Percentiles rank a stretch among this genome's conserved stretches.
These are phyloP conservation scores for Pempheris klunzingeri DNA, from an alignment of 2,797 vertebrate genomes.

Conservation along the genomic window DNA sequence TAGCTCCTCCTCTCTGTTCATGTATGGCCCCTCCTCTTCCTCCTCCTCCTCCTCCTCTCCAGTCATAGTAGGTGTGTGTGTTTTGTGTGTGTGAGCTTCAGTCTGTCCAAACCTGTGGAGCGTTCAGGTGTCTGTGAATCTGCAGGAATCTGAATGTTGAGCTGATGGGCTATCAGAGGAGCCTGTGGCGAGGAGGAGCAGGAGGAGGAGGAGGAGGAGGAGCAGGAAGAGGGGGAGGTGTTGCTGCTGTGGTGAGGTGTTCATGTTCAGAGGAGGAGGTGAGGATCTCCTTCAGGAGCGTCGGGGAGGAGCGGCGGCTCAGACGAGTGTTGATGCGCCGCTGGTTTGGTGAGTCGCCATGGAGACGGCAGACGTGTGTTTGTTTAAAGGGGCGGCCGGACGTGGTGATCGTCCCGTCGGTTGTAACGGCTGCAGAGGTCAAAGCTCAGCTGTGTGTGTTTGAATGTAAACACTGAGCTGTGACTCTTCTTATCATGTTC, in stretches of 20 bases:
- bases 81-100: no score
- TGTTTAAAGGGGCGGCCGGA: no score
- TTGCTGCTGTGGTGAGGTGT: constrained; percentile 57
- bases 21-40: background rate
- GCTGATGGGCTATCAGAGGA: constrained; percentile 65
- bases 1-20: background rate
- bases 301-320: constrained; percentile 23
- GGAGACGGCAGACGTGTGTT: background rate
- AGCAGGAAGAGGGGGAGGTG: no score
- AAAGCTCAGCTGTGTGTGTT: constrained; percentile 43
- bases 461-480: constrained; percentile 58
- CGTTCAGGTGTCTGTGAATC: constrained; percentile 24
- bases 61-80: constrained; percentile 1
- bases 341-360: constrained; percentile 57
- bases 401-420: no score
- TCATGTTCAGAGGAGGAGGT: constrained; percentile 55
- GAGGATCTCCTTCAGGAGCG: constrained; percentile 54
- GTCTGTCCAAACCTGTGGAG: background rate
- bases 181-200: constrained; percentile 39
- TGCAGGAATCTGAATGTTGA: constrained; percentile 7
- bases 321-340: constrained; percentile 19
- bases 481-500: constrained; percentile 40
- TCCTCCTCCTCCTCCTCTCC: background rate
- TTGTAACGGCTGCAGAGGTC: constrained; percentile 30
- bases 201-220: constrained; percentile 26